Conservation (phyloP, 2,113 vertebrate species). For the Malurus elegans region DNA sequence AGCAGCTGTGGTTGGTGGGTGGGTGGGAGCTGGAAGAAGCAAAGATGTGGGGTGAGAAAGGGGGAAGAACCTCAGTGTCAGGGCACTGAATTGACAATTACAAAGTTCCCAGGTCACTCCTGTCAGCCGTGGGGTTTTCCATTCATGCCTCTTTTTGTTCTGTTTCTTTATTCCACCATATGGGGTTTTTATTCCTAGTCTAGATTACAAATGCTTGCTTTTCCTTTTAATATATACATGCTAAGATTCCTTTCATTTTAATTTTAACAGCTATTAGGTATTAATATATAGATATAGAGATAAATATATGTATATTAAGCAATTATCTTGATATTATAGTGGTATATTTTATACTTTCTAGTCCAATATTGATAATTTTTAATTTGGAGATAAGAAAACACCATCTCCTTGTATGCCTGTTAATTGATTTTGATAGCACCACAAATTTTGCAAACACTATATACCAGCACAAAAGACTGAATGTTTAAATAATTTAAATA, state of each 20-base stretch:
- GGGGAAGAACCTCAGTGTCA: rapidly evolving
- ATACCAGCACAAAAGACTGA: background rate
- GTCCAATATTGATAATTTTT: background rate
- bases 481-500: background rate
- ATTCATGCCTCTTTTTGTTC: background rate
- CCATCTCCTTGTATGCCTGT: too few relatives aligned
- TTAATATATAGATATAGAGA: too few relatives aligned
- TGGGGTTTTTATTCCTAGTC: background rate
- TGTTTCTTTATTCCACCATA: background rate
- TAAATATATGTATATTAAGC: too few relatives aligned
- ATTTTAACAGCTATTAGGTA: background rate
- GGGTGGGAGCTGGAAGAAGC: background rate
- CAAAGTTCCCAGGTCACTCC: too few relatives aligned
- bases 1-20: background rate
- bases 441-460: too few relatives aligned
- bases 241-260: background rate
- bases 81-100: background rate
- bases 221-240: too few relatives aligned
- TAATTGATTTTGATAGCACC: too few relatives aligned
- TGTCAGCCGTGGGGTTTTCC: background rate
- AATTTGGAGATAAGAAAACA: background rate
- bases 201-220: background rate
- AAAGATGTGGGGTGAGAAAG: background rate
- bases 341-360: background rate
- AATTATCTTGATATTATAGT: too few relatives aligned